Conservation (phyloP, 2,113 vertebrate genomes). For the Scomber scombrus region DNA sequence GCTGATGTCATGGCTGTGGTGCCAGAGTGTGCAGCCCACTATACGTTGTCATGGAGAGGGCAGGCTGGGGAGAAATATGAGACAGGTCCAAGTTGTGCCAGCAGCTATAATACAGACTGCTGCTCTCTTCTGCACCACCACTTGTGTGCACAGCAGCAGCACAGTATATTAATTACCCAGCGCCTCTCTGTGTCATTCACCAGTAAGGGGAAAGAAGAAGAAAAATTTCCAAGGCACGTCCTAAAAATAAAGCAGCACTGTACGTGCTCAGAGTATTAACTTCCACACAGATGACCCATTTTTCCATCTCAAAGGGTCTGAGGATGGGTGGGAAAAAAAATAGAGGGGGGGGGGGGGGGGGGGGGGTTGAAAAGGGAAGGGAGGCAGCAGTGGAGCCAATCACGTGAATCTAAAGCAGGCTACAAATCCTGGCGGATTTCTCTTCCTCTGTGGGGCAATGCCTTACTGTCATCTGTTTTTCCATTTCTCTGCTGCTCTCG, state of each 20-base stretch:
- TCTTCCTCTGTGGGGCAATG: constrained; percentile 68
- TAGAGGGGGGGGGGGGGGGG: not conserved
- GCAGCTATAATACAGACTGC: constrained; percentile 68
- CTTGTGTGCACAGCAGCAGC: constrained; percentile 62
- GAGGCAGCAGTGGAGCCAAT: constrained; percentile 60
- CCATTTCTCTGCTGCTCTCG: constrained; percentile 52
- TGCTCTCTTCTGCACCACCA: constrained; percentile 53
- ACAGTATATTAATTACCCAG: constrained; percentile 76
- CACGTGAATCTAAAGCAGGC: constrained; percentile 79
- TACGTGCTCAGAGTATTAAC: constrained; percentile 83
- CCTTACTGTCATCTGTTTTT: constrained; percentile 73
- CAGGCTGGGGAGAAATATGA: constrained; percentile 65
- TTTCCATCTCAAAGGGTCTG: constrained; percentile 82
- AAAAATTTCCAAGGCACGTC: constrained; percentile 75
- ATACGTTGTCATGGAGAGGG: constrained; percentile 72
- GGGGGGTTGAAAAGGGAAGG: not conserved
- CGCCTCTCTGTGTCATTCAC: constrained; percentile 71
- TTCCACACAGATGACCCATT: constrained; percentile 84
- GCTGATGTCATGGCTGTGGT: constrained; percentile 64
- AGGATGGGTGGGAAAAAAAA: constrained; percentile 70
- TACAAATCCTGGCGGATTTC: constrained; percentile 79
- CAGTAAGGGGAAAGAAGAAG: constrained; percentile 38
- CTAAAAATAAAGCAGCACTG: constrained; percentile 84
- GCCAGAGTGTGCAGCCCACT: constrained; percentile 57
- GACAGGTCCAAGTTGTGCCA: constrained; percentile 61